Conservation (phyloP, 1,140 invertebrate species). For the Tribolium madens region DNA sequence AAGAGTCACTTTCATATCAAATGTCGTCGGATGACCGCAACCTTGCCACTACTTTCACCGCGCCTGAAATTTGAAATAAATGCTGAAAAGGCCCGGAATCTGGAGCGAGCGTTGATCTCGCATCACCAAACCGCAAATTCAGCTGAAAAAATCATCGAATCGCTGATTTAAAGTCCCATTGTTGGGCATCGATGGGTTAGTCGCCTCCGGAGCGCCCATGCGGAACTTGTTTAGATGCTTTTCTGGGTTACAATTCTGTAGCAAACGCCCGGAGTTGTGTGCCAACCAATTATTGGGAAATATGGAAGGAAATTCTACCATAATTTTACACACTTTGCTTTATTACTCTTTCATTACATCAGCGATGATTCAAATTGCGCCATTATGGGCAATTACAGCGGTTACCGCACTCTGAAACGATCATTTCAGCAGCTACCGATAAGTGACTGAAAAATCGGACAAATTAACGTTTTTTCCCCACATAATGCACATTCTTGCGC, state of each 20-base stretch:
- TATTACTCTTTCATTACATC: neutral
- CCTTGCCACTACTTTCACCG: constrained; percentile 43
- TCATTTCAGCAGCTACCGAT: neutral
- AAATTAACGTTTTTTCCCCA: too few relatives aligned
- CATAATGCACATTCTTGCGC: too few relatives aligned
- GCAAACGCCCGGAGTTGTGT: constrained; percentile 12
- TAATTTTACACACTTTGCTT: neutral
- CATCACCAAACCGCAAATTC: neutral
- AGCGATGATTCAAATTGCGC: neutral
- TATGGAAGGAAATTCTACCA: neutral
- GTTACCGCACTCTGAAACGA: neutral
- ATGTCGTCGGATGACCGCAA: constrained; percentile 43
- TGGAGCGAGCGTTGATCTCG: constrained; percentile 21
- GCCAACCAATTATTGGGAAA: constrained; percentile 17
- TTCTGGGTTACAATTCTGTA: constrained; percentile 19
- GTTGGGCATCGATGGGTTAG: constrained; percentile 11
- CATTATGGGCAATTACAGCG: neutral
- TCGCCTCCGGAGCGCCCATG: neutral
- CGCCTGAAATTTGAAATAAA: constrained; percentile 3
- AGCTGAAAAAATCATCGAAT: neutral
- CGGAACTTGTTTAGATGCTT: constrained; percentile 11
- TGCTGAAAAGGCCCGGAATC: neutral
- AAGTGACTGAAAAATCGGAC: neutral
- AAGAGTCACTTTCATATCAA: constrained; percentile 47
- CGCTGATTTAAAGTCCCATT: constrained; percentile 21